Percentiles rank a stretch among this genome's conserved stretches.
Evolutionary conservation across 2,888 invertebrate species (phyloP).

Genomic region (Mythimna albipuncta): DNA sequence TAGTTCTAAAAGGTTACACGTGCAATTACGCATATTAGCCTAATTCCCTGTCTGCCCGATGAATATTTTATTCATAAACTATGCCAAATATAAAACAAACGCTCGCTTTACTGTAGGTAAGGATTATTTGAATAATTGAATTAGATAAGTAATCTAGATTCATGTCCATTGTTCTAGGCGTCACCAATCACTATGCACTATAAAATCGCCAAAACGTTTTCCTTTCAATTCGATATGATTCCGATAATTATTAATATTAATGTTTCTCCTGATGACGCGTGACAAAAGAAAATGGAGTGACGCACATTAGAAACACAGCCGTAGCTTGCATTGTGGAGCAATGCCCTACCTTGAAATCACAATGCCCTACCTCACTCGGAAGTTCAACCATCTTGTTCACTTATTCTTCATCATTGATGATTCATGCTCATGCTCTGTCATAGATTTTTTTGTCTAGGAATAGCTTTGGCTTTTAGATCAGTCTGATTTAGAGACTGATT

Average conservation of each 20-base stretch:
- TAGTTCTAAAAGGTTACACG: not conserved
- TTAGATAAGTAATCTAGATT: constrained; percentile 38
- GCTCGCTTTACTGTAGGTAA: constrained; percentile 2
- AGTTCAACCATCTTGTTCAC: no score
- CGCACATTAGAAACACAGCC: not conserved
- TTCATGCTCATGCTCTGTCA: no score
- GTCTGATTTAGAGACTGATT: no score
- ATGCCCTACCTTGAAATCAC: no score
- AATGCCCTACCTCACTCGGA: no score
- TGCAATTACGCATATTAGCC: no score
- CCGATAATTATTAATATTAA: no score
- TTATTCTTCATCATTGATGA: no score
- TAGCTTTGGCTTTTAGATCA: no score
- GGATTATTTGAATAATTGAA: constrained; percentile 33
- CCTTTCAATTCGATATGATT: not conserved
- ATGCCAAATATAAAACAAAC: not conserved
- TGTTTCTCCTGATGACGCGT: not conserved
- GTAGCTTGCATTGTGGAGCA: no score
- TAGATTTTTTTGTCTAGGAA: no score
- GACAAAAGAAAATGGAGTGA: not conserved
- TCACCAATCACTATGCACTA: constrained; percentile 6
- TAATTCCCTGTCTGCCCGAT: not conserved
- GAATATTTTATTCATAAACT: not conserved
- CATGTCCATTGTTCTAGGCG: constrained; percentile 17
- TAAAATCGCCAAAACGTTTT: not conserved